These are phyloP conservation scores for Limnothrissa miodon DNA, from an alignment of 2,113 vertebrate species.

Conservation along the genomic window DNA sequence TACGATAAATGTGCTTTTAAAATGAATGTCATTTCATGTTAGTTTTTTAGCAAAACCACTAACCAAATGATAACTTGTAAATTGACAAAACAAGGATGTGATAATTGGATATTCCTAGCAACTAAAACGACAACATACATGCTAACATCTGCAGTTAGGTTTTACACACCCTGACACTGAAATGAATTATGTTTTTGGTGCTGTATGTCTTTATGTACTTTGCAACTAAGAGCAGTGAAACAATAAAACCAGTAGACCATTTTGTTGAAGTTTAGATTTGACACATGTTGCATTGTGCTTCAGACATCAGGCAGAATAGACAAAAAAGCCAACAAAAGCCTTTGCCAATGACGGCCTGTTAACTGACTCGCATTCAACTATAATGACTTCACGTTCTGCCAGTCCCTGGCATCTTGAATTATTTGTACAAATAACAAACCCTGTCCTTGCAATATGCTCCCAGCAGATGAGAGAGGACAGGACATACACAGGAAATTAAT, in stretches of 20 bases:
- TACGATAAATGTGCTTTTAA: no score
- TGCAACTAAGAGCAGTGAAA: neutral
- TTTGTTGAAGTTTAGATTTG: neutral
- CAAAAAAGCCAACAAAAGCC: constrained; percentile 5
- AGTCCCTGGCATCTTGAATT: neutral
- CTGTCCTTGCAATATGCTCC: neutral
- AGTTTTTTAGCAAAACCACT: no score
- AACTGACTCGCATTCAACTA: neutral
- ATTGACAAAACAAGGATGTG: no score
- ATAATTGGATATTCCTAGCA: no score
- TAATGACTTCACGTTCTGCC: constrained; percentile 1
- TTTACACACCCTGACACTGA: neutral
- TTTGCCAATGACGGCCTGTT: constrained; percentile 1
- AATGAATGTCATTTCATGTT: no score
- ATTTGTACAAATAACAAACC: neutral
- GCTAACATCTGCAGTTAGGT: neutral
- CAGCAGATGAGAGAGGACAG: neutral
- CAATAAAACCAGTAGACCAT: neutral
- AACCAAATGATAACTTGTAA: no score
- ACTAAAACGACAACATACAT: no score
- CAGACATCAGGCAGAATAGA: neutral
- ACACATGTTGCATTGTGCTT: constrained; percentile 3
- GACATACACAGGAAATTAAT: neutral
- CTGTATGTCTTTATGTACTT: neutral
- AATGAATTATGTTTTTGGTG: neutral